phyloP scores from a whole-genome alignment of 2,888 invertebrate species.

The Drosophila hamatofila region DNA sequence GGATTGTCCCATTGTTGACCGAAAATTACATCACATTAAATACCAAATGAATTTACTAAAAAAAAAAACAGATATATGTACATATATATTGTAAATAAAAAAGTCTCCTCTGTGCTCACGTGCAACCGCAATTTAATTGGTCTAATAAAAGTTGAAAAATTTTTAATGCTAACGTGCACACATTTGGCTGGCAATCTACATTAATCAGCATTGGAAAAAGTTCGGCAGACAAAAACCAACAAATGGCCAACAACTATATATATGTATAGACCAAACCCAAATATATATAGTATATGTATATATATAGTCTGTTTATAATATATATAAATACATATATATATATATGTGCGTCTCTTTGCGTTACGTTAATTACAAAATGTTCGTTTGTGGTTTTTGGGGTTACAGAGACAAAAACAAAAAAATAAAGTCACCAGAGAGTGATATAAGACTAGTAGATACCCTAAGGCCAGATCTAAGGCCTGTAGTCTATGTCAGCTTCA shows the following conservation, averaged over 20 bases:
- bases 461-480: not conserved
- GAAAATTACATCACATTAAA: constrained; percentile 78
- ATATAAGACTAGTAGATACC: not conserved
- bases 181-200: constrained; percentile 70
- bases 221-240: constrained; percentile 29
- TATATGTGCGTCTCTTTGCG: constrained; percentile 27
- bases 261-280: constrained; percentile 1
- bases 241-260: constrained; percentile 22
- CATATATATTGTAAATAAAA: not conserved
- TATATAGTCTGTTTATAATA: constrained; percentile 13
- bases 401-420: constrained; percentile 11
- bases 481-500: no score
- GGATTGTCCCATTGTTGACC: constrained; percentile 54
- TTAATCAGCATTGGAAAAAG: constrained; percentile 71
- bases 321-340: constrained; percentile 31
- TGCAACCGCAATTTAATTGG: constrained; percentile 76
- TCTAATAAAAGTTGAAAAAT: constrained; percentile 69
- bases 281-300: constrained; percentile 10
- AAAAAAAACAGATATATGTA: constrained; percentile 6
- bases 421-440: not conserved
- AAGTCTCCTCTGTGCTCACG: constrained; percentile 14
- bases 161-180: constrained; percentile 79
- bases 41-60: constrained; percentile 46
- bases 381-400: constrained; percentile 62
- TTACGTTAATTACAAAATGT: constrained; percentile 62